Base-by-base conservation (phyloP, 2,113 vertebrate genomes). In the Psittacara wagleri region DNA sequence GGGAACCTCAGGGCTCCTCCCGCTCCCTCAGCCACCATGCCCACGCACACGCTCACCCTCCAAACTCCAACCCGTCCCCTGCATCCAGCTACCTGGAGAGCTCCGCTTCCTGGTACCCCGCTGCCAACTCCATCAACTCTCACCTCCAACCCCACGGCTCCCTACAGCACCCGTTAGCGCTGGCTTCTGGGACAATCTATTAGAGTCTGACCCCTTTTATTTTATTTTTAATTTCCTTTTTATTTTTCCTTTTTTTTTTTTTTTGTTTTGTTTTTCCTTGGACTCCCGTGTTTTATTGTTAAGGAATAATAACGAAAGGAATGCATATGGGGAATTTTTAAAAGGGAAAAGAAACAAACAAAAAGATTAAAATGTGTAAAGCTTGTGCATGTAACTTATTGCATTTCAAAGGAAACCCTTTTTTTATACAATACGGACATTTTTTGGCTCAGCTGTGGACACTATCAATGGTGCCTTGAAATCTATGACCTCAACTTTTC, bases 321-420 rank as follows among this genome's bases (percentile, higher is more conserved):
- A 98, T 98, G 98, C 98, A 97, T 98, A 98, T 86, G 98, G 98
- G 98, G 98, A 97, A 98, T 95, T 97, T 98, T 95, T 88, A 63
- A 96, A 95, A 98, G 95, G 96, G 89, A 97, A 97, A 96, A 73
- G 74, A 97, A 97, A 96, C 84, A 95, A 87, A 82, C 81, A 95
- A 98, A 98, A 98, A 97, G 79, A 98, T 98, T 98, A 98, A 98
- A 99, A 98, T 98, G 99, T 99, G 98, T 99, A 99, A 99, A 98
- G 98, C 99, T 99, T 99, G 99, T 99, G 99, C 99, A 99, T 99
- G 99, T 99, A 99, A 99, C 98, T 99, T 99, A 99, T 99, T 99
- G 99, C 99, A 99, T 99, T 99, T 99, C 98, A 98, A 98, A 98
- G 98, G 98, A 98, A 98, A 73, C 57, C 81, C 52, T 90, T 80